phyloP scores from a whole-genome alignment of 2,888 invertebrate species.

The Meteorus cinctellus region DNA sequence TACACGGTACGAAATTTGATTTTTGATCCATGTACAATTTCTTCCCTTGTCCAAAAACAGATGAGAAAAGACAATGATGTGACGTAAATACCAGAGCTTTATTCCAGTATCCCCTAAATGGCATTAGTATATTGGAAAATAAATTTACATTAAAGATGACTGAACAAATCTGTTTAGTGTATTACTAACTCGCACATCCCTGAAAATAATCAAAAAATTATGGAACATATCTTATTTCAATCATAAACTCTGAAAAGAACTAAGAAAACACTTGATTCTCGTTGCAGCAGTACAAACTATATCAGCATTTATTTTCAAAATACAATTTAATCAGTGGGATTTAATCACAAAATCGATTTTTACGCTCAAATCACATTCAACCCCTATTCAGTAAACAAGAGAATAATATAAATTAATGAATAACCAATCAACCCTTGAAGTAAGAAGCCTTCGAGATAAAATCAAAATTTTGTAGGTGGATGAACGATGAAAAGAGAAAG shows the following conservation, averaged over 20 bases:
- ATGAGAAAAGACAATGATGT: not conserved
- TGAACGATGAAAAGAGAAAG: too few species aligned
- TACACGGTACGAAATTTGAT: slow-evolving; percentile 52
- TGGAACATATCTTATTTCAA: too few species aligned
- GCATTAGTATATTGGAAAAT: not conserved
- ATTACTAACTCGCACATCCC: not conserved
- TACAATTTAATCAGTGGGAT: slow-evolving; percentile 16
- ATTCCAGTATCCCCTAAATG: not conserved
- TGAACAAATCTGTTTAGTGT: not conserved
- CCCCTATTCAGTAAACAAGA: too few species aligned
- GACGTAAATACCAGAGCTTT: not conserved
- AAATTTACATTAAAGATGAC: not conserved
- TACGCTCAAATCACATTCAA: not conserved
- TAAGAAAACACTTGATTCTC: not conserved
- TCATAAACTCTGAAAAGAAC: not conserved
- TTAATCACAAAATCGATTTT: slow-evolving; percentile 8
- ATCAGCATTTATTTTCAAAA: slow-evolving; percentile 35
- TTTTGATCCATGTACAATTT: slow-evolving; percentile 51
- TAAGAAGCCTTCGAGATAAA: too few species aligned
- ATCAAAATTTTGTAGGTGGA: too few species aligned
- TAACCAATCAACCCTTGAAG: not conserved
- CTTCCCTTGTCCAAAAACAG: not conserved
- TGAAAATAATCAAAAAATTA: not conserved
- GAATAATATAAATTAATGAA: not conserved
- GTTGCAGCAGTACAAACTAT: slow-evolving; percentile 20